Conservation (phyloP, 1,140 invertebrate genomes). For the Teleogryllus occipitalis region DNA sequence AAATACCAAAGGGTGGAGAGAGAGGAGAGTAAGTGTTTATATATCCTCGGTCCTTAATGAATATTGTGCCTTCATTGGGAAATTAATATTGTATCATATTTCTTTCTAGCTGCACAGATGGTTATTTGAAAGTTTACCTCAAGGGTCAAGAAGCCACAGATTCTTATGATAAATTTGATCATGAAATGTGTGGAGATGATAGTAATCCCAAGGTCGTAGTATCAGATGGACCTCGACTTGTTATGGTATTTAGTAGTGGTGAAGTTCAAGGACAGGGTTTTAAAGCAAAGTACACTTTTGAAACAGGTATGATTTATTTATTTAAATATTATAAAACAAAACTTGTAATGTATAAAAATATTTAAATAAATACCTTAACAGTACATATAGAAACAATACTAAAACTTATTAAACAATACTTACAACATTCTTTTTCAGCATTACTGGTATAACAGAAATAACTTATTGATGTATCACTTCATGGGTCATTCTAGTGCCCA, state of each 20-base stretch:
- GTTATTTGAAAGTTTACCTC: slow-evolving; percentile 83
- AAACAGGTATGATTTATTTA: slow-evolving; percentile 53
- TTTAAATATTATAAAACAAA: background rate
- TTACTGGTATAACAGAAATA: too few species aligned
- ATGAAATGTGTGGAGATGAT: slow-evolving; percentile 79
- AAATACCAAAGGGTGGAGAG: slow-evolving; percentile 69
- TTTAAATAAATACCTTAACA: background rate
- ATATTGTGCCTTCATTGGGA: background rate
- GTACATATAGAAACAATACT: too few species aligned
- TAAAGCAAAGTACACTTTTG: slow-evolving; percentile 83
- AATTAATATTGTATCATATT: background rate
- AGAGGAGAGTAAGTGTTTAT: slow-evolving; percentile 53
- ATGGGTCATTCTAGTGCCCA: too few species aligned
- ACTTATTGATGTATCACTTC: too few species aligned
- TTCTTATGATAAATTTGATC: slow-evolving; percentile 85
- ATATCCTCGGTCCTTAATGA: background rate
- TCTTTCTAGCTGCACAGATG: slow-evolving; percentile 64
- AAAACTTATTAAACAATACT: too few species aligned
- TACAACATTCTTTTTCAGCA: too few species aligned
- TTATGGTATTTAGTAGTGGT: slow-evolving; percentile 87
- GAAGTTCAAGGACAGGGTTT: slow-evolving; percentile 82
- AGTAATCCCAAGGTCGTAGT: slow-evolving; percentile 60
- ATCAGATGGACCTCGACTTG: slow-evolving; percentile 84
- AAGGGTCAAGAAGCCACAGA: slow-evolving; percentile 89
- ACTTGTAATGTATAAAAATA: background rate